These are phyloP conservation scores for Drosophila jambulina DNA, from an alignment of 1,140 invertebrate species.

Conservation along the genomic window DNA sequence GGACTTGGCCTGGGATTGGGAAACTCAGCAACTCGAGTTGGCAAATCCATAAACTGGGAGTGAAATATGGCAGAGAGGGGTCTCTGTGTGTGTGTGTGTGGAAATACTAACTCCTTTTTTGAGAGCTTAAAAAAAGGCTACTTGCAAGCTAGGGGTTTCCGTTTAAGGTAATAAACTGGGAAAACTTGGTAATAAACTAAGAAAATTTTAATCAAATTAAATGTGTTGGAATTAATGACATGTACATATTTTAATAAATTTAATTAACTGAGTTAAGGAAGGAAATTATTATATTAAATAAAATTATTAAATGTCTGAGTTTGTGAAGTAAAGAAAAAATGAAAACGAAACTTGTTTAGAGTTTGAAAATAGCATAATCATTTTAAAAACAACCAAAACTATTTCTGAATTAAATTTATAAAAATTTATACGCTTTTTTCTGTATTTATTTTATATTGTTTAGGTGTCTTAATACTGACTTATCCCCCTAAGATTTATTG, in stretches of 20 bases:
- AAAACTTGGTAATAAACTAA: slow-evolving; percentile 8
- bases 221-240: too few species aligned
- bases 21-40: slow-evolving; percentile 19
- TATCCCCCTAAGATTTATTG: not conserved
- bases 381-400: not conserved
- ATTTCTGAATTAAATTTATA: not conserved
- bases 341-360: too few species aligned
- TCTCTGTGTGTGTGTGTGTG: not conserved
- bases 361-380: too few species aligned
- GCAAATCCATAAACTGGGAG: slow-evolving; percentile 27
- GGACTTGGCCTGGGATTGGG: slow-evolving; percentile 38
- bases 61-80: slow-evolving; percentile 26
- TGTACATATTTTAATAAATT: not conserved
- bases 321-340: too few species aligned
- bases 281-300: too few species aligned
- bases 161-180: slow-evolving; percentile 1
- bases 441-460: not conserved
- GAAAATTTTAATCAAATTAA: not conserved
- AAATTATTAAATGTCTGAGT: not conserved
- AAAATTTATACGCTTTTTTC: not conserved
- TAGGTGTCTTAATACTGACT: not conserved
- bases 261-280: not conserved
- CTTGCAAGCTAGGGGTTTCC: not conserved
- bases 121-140: not conserved
- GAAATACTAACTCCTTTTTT: slow-evolving; percentile 25